Evolutionary conservation across 2,797 vertebrate genomes (phyloP).

Genomic region (Epinephelus awoara): DNA sequence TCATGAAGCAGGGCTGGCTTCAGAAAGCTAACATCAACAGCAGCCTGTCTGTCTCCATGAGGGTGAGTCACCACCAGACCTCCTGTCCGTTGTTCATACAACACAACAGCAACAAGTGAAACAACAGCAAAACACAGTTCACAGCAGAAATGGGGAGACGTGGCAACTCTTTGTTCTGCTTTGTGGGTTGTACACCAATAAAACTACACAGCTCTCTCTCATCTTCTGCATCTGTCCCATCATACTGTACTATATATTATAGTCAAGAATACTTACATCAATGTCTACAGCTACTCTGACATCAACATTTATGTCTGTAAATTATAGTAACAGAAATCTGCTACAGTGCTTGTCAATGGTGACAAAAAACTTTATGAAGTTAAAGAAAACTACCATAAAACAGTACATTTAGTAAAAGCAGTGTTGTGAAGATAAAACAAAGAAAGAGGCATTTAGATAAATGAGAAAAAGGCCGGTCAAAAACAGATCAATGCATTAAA

Average conservation of each 20-base stretch:
- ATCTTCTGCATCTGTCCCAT: background rate
- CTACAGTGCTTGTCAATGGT: background rate
- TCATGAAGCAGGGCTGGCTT: constrained; percentile 98
- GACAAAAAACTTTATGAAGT: background rate
- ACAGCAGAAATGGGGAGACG: background rate
- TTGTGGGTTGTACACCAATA: background rate
- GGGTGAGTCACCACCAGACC: constrained; percentile 87
- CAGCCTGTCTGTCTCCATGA: constrained; percentile 98
- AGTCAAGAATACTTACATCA: background rate
- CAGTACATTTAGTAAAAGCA: background rate
- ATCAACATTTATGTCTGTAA: too few relatives aligned
- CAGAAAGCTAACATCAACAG: constrained; percentile 98
- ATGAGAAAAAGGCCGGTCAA: background rate
- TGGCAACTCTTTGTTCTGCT: background rate
- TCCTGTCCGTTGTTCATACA: constrained; percentile 15
- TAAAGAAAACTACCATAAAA: background rate
- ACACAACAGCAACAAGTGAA: constrained; percentile 16
- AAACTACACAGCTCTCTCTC: background rate
- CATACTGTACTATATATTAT: background rate
- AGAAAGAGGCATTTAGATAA: background rate
- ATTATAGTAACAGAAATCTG: too few relatives aligned
- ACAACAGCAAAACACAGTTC: background rate
- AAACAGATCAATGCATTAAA: background rate
- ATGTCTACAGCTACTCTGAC: background rate
- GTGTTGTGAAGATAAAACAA: background rate